Evolutionary conservation across 1,140 invertebrate species (phyloP).

Genomic region (Drosophila novamexicana): DNA sequence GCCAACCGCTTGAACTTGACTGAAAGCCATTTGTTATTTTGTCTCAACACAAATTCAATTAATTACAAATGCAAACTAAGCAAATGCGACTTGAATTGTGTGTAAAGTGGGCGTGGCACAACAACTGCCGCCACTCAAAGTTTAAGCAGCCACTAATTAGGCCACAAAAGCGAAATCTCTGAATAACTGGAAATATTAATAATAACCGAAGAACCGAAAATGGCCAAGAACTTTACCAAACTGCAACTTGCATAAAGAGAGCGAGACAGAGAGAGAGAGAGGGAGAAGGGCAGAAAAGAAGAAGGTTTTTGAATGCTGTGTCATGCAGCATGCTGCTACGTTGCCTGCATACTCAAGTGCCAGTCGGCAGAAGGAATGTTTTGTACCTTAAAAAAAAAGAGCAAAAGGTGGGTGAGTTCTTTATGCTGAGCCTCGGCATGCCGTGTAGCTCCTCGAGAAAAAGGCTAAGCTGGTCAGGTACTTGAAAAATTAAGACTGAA

Average conservation of each 20-base stretch:
- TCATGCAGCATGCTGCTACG: slow-evolving; percentile 22
- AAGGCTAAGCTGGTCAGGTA: slow-evolving; percentile 4
- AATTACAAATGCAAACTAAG: slow-evolving; percentile 30
- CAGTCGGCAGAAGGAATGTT: slow-evolving; percentile 10
- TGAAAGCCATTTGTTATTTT: slow-evolving; percentile 21
- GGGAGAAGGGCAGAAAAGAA: neutral
- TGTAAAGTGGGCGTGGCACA: neutral
- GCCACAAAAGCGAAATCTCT: slow-evolving; percentile 15
- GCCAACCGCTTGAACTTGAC: slow-evolving; percentile 37
- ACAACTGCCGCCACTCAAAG: neutral
- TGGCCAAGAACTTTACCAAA: slow-evolving; percentile 10
- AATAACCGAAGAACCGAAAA: neutral
- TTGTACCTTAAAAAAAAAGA: neutral
- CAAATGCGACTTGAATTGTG: neutral
- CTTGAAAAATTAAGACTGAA: neutral
- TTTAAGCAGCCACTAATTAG: slow-evolving; percentile 36
- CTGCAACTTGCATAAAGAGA: neutral
- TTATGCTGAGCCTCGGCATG: neutral
- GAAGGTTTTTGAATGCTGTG: slow-evolving; percentile 1
- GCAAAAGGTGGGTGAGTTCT: neutral
- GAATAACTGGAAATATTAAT: slow-evolving; percentile 13
- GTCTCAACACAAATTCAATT: slow-evolving; percentile 22
- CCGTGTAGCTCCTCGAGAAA: neutral
- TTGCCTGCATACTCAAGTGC: slow-evolving; percentile 33
- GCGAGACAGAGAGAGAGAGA: no score